Base-by-base conservation (phyloP, 1,140 invertebrate genomes). In the Solenopsis invicta region DNA sequence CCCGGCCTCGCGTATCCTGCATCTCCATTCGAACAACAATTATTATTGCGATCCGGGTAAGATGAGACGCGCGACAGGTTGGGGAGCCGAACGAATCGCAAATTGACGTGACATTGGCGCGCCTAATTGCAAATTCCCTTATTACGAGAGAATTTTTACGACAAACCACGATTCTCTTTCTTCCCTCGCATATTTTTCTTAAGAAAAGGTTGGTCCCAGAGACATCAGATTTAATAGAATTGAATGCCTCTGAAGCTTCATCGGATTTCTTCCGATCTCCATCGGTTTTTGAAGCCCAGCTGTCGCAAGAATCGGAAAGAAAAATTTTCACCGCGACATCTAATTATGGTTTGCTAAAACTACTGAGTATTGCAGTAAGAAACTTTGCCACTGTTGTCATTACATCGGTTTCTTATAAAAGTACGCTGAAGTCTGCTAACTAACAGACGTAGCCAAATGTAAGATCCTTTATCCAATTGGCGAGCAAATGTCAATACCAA, bases 21-120 rank as follows among this genome's bases (percentile, higher is more conserved):
- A 16, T 12, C 45, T 72, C 16, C 50, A 37, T 48, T 21, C 18
- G 21, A 45, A 41, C 0, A 66, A 85, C 48, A 85, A 85, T 85
- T 85, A 66, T 85, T 85, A 78, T 78, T 78, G 48, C 59, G 16
- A 18, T 1, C 13, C 61, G 34, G 50, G 34, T 8, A 59, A 54
- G 48, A 64, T 9, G 34, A 62, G 45, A 37, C 16, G 21, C 72
- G 45, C 24, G 21, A 76, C 34, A 76, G 45, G 41, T 50, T 62
- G 13, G 18, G 21, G 34, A 72, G 10, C 9, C 37, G 16, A 10
- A 21, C 29, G 18, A 37, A 75, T 2, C 34, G 8, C 18, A 13
- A 21, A 54, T 72, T 18, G 24, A 41, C 37, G 29, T 48, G 21
- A 50, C 16, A 50, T n/a, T 9, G 41, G 3, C 5, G n/a, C 45